Conservation (phyloP, 2,888 invertebrate species). For the Auanema freiburgensis region DNA sequence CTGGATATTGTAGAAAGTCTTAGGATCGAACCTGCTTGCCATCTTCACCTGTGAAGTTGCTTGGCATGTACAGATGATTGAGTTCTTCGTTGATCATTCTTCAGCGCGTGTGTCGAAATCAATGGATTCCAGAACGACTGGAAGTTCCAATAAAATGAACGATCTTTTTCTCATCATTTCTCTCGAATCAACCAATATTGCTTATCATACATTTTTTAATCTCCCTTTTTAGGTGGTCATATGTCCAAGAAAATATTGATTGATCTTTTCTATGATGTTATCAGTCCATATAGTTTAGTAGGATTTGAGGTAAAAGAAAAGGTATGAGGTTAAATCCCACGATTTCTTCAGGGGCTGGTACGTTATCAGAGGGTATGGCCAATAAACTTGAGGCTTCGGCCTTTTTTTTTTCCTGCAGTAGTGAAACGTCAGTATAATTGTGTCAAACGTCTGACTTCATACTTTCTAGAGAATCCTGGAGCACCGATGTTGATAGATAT, state of each 20-base stretch:
- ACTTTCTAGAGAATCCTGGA: conserved; percentile 13
- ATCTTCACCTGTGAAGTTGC: neutral
- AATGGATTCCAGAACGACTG: no score
- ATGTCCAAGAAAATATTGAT: neutral
- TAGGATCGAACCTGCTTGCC: neutral
- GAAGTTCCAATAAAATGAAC: no score
- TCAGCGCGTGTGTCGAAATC: no score
- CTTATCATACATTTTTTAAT: no score
- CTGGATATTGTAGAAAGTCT: neutral
- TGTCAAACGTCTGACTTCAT: neutral
- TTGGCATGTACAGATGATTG: no score
- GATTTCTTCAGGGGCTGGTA: conserved; percentile 7
- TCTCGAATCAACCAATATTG: no score
- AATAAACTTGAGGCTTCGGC: conserved; percentile 15
- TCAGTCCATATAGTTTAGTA: conserved; percentile 20
- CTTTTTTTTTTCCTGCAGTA: conserved; percentile 18
- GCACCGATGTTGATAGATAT: conserved; percentile 8
- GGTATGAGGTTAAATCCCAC: neutral
- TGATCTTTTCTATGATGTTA: conserved; percentile 20
- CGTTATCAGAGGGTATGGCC: conserved; percentile 12
- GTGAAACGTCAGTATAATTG: conserved; percentile 8
- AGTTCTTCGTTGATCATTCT: no score
- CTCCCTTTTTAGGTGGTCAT: no score
- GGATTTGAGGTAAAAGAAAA: conserved; percentile 12
- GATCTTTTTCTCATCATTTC: no score